phyloP scores from a whole-genome alignment of 2,797 vertebrate genomes.

The Peromyscus nudipes region DNA sequence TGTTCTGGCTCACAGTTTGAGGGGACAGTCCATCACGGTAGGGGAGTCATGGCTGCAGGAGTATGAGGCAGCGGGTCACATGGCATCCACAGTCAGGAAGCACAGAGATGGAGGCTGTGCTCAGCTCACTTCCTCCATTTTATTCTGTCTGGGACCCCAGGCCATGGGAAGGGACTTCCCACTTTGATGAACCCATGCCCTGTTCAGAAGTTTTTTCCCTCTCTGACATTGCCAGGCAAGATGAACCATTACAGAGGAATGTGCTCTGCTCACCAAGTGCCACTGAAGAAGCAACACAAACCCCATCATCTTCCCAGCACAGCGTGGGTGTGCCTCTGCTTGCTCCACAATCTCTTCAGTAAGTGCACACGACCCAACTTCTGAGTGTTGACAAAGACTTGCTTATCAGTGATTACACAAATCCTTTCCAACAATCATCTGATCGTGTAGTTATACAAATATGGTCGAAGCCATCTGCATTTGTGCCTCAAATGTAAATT shows the following conservation, averaged over 20 bases:
- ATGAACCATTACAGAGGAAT: not conserved
- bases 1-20: not conserved
- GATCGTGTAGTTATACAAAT: constrained; percentile 34
- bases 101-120: not conserved
- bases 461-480: constrained; percentile 6
- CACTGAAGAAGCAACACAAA: not conserved
- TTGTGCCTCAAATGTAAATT: constrained; percentile 43
- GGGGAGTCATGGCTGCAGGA: not conserved
- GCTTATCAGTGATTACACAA: constrained; percentile 17
- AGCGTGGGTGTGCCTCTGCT: not conserved
- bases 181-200: not conserved
- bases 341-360: not conserved
- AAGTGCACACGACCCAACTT: not conserved
- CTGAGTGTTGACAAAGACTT: not conserved
- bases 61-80: not conserved
- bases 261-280: not conserved
- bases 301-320: not conserved
- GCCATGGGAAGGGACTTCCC: not conserved
- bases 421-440: constrained; percentile 50
- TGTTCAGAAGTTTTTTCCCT: not conserved
- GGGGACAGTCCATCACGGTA: not conserved
- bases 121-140: not conserved
- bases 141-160: not conserved
- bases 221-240: not conserved
- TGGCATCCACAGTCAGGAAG: not conserved